Base-by-base conservation (phyloP, 2,888 invertebrate genomes). In the Hyalella azteca region DNA sequence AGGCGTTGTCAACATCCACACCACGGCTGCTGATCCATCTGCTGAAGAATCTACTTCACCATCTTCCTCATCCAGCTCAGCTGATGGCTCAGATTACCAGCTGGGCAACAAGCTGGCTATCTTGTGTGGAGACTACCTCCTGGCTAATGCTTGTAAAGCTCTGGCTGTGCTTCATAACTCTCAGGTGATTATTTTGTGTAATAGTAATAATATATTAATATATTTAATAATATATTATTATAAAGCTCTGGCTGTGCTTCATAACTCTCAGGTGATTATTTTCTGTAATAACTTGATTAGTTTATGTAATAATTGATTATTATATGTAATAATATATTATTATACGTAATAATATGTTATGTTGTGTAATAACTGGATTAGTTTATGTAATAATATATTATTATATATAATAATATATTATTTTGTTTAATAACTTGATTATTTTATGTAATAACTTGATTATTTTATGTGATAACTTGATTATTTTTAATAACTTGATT, bases 21-120 rank as follows among this genome's bases (percentile, higher is more conserved):
- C 36, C 48, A 59, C 49, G 15, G 77, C 76, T 22, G 76, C 5
- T n/a, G n/a, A n/a, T 13, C 15, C 49, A 4, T 15, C 49, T 29
- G 19, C 39, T 9, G 45, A 45, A 45, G 45, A 45, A 11, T 9
- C 66, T 36, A 22, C 66, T 15, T n/a, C 36, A 15, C 36, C 66
- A n/a, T 32, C 66, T n/a, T 36, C 66, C 32, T 29, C 39, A 5
- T 11, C 26, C 45, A n/a, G 40, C 45, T n/a, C 75, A 5, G 5
- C 39, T 9, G 22, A n/a, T 7, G n/a, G 40, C 75, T 2, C 41
- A 15, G 45, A 75, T 45, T 19, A 41, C 45, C 26, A 94, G 87
- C 95, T 95, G 88, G 97, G 97, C 9, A 97, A 97, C 89, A 97
- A 97, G 90, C 95, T 97, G 86, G 95, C 97, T 0, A 90, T 97